A percentile compares a stretch with the other conserved stretches of the same genome.
These are phyloP conservation scores for Ctenosaura bakeri DNA, from an alignment of 2,797 vertebrate genomes.

Conservation along the genomic window DNA sequence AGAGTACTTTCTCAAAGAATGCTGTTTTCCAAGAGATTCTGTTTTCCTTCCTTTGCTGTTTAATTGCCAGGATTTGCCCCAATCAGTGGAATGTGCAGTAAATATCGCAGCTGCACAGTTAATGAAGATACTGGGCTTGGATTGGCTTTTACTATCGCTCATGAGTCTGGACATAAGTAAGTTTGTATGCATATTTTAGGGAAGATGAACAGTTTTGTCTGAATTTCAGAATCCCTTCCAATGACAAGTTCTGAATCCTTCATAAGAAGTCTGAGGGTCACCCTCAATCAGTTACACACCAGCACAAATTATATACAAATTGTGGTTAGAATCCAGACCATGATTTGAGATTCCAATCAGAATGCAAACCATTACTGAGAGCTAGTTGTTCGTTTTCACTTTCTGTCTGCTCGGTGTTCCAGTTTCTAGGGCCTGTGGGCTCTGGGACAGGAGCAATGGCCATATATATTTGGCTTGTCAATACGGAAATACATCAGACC, in stretches of 20 bases:
- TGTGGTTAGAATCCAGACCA: background rate
- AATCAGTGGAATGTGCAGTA: slow-evolving; percentile 94
- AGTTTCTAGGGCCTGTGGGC: background rate
- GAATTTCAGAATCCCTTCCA: background rate
- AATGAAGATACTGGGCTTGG: slow-evolving; percentile 93
- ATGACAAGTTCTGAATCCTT: background rate
- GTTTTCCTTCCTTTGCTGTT: background rate
- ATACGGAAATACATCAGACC: background rate
- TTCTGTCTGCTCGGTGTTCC: background rate
- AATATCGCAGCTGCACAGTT: slow-evolving; percentile 91
- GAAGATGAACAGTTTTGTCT: background rate
- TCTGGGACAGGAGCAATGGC: background rate
- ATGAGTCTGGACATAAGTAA: slow-evolving; percentile 95
- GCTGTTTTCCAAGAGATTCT: background rate
- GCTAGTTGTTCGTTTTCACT: background rate
- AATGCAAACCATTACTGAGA: background rate
- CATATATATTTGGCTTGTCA: no score
- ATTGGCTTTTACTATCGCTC: slow-evolving; percentile 92
- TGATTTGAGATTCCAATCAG: background rate
- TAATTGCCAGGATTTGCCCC: slow-evolving; percentile 88
- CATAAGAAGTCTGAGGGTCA: no score
- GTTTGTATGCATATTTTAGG: slow-evolving; percentile 29
- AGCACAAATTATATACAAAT: background rate
- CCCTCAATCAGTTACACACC: background rate
- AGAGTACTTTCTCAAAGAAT: background rate